These are phyloP conservation scores for Eudemis profundana DNA, from an alignment of 2,888 invertebrate genomes.

Conservation along the genomic window DNA sequence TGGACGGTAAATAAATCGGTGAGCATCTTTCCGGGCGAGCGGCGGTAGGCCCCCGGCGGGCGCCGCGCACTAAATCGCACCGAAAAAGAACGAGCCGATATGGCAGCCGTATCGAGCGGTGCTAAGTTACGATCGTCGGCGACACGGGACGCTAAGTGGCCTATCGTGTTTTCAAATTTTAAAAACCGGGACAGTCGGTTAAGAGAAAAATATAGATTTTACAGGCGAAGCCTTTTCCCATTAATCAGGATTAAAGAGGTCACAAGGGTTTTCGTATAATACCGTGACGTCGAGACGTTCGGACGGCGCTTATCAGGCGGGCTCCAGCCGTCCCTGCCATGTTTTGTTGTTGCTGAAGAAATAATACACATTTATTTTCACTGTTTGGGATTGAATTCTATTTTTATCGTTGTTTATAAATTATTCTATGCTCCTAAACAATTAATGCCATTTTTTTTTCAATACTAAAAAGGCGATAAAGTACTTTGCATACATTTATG, in stretches of 20 bases:
- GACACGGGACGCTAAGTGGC: slow-evolving; percentile 80
- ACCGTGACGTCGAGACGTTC: slow-evolving; percentile 60
- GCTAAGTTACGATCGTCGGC: slow-evolving; percentile 76
- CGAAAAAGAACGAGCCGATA: slow-evolving; percentile 79
- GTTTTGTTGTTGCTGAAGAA: slow-evolving; percentile 35
- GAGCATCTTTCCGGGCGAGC: slow-evolving; percentile 70
- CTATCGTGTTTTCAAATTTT: slow-evolving; percentile 81
- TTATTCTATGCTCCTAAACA: not conserved
- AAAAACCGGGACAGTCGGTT: slow-evolving; percentile 70
- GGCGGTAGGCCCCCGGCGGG: slow-evolving; percentile 69
- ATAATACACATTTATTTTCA: slow-evolving; percentile 29
- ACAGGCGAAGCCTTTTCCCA: slow-evolving; percentile 58
- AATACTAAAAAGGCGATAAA: not conserved
- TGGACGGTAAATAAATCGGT: slow-evolving; percentile 72
- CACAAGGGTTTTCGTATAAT: slow-evolving; percentile 60
- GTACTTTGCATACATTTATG: too few species aligned
- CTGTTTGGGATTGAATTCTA: not conserved
- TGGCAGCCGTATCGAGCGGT: slow-evolving; percentile 76
- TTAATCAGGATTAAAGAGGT: slow-evolving; percentile 77
- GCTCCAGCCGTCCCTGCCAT: slow-evolving; percentile 38
- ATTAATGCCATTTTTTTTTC: too few species aligned
- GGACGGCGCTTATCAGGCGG: slow-evolving; percentile 43
- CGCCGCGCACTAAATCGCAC: slow-evolving; percentile 76
- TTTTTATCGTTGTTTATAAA: slow-evolving; percentile 1
- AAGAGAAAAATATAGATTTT: slow-evolving; percentile 66